Conservation (phyloP, 1,140 invertebrate species). For the Physella acuta region DNA sequence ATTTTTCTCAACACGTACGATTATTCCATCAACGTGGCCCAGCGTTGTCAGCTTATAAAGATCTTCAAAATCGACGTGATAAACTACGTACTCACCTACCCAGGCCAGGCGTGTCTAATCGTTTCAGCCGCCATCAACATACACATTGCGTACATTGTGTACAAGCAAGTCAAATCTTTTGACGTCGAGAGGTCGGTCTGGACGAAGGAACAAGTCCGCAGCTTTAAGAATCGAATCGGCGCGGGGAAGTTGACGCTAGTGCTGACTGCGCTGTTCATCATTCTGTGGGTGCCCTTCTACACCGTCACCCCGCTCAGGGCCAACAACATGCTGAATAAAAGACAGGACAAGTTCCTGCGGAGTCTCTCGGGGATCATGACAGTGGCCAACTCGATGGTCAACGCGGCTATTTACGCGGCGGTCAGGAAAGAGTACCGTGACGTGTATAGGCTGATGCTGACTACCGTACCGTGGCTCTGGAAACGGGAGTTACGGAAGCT, state of each 20-base stretch:
- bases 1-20: neutral
- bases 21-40: neutral
- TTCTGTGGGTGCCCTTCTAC: neutral
- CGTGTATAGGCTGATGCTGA: neutral
- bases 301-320: neutral
- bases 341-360: neutral
- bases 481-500: neutral
- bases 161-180: neutral
- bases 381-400: neutral
- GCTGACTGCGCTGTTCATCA: neutral
- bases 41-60: no score
- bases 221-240: neutral
- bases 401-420: neutral
- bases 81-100: neutral
- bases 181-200: neutral
- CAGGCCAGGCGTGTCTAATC: neutral
- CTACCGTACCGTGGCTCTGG: neutral
- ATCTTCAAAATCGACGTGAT: no score
- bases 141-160: neutral
- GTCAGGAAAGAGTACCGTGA: neutral
- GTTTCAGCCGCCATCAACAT: neutral
- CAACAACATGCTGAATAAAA: neutral
- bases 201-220: neutral
- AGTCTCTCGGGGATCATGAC: neutral
- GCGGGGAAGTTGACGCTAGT: neutral